Evolutionary conservation across 2,888 invertebrate genomes (phyloP), one percentile per base, ranked within the genome.

Genomic region (Phortica okadai): DNA sequence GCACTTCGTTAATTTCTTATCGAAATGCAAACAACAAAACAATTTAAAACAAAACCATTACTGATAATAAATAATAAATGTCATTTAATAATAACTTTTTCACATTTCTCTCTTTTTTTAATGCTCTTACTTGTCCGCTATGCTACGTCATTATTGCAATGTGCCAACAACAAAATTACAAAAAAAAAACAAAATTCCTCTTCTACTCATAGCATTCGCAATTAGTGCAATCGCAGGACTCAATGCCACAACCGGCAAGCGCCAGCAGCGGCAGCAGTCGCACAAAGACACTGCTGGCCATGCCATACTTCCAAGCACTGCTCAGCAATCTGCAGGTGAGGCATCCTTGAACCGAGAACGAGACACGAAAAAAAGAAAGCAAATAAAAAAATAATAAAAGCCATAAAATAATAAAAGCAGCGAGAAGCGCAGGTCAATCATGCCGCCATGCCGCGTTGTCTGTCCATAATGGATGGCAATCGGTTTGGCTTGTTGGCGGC

Each of bases 241-340:
- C 89, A 79, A 84, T 90, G 79, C 91, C 90, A 73, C 90, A 91
- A 76, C 87, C 90, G 76, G 90, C 90, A 75, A 91, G 90, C 72
- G 91, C 91, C 82, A 91, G 90, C 83, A 91, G 90, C 84, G 90
- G 91, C 79, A 86, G 92, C 89, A 88, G 92, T 89, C 89, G 90
- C 78, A 87, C 89, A 78, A 85, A 91, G 90, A 88, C 88, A 73
- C 84, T 91, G 73, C 83, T 91, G 78, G 87, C 91, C 81, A 91
- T 95, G 92, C 95, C 95, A 83, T 94, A 95, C 91, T 94, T 95
- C 90, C 94, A 94, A 90, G 93, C 93, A 89, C 92, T 95, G 86
- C 93, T 95, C 89, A 93, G 93, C 87, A 94, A 94, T 89, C 92
- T 95, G 88, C 95, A 95, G 95, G 95, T 95, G 94, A 95, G 94